phyloP scores from a whole-genome alignment of 2,888 invertebrate species.

The Uloborus plumipes region DNA sequence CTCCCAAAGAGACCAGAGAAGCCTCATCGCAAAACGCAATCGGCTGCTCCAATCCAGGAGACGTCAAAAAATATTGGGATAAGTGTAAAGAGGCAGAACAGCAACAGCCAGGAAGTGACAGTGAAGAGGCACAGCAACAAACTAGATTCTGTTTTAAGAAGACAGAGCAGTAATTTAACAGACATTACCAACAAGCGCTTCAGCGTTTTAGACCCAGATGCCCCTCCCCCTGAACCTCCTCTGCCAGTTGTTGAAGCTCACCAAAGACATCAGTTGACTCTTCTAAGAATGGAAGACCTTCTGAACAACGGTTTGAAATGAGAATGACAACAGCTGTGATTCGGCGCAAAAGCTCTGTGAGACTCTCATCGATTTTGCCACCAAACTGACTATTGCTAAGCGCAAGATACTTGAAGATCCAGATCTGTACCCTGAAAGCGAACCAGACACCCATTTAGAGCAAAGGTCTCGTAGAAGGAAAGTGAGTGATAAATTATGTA shows the following conservation, averaged over 20 bases:
- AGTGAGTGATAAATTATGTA: conserved; percentile 81
- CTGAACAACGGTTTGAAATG: conserved; percentile 78
- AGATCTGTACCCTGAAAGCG: conserved; percentile 77
- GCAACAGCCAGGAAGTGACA: conserved; percentile 42
- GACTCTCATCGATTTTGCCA: conserved; percentile 83
- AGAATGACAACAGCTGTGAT: conserved; percentile 75
- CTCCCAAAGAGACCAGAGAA: conserved; percentile 68
- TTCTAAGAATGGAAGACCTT: conserved; percentile 82
- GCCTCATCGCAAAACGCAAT: conserved; percentile 43
- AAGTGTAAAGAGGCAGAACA: conserved; percentile 44
- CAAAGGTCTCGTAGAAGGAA: conserved; percentile 78
- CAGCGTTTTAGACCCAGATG: neutral
- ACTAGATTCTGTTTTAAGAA: conserved; percentile 29
- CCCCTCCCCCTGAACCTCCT: conserved; percentile 17
- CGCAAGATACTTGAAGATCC: conserved; percentile 85
- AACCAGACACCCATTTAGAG: conserved; percentile 55
- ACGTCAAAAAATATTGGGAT: conserved; percentile 17
- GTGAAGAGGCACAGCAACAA: conserved; percentile 44
- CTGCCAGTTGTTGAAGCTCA: conserved; percentile 81
- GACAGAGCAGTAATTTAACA: conserved; percentile 38
- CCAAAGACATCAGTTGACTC: conserved; percentile 82
- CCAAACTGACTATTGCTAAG: conserved; percentile 84
- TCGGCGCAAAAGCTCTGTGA: conserved; percentile 79
- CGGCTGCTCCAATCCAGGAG: conserved; percentile 21
- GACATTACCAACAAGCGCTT: conserved; percentile 16